A percentile compares a stretch with the other conserved stretches of the same genome.
Evolutionary conservation across 2,888 invertebrate genomes (phyloP).

Genomic region (Ophion costatus): DNA sequence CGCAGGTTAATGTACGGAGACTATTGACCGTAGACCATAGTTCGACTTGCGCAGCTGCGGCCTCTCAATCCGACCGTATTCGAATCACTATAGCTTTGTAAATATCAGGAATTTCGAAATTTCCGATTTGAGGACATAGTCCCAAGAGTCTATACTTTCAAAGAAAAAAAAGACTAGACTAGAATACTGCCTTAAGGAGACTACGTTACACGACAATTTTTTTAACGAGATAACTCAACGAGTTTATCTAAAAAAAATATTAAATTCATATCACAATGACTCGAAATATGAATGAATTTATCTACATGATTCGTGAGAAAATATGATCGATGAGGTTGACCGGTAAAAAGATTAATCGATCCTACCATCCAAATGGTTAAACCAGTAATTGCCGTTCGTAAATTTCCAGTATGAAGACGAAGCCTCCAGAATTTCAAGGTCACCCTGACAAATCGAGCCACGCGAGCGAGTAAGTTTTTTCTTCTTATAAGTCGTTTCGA

Average conservation of each 20-base stretch:
- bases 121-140: too few species aligned
- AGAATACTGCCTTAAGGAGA: too few species aligned
- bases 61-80: too few species aligned
- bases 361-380: not conserved
- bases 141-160: too few species aligned
- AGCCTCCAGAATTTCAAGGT: conserved; percentile 67
- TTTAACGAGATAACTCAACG: not conserved
- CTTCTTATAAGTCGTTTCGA: not conserved
- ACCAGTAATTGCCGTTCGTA: not conserved
- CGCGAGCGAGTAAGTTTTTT: conserved; percentile 67
- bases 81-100: too few species aligned
- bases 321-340: too few species aligned
- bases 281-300: not conserved
- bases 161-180: too few species aligned
- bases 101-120: too few species aligned
- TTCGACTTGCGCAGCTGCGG: too few species aligned
- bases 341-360: not conserved
- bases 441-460: conserved; percentile 64
- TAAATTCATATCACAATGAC: not conserved
- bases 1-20: too few species aligned
- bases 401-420: conserved; percentile 69
- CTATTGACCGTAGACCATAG: too few species aligned
- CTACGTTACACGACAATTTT: not conserved
- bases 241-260: not conserved
- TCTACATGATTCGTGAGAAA: too few species aligned